These are phyloP conservation scores for Dysidea cf. avara DNA, from an alignment of 37 sponge, comb jelly and placozoan genomes.

Conservation along the genomic window DNA sequence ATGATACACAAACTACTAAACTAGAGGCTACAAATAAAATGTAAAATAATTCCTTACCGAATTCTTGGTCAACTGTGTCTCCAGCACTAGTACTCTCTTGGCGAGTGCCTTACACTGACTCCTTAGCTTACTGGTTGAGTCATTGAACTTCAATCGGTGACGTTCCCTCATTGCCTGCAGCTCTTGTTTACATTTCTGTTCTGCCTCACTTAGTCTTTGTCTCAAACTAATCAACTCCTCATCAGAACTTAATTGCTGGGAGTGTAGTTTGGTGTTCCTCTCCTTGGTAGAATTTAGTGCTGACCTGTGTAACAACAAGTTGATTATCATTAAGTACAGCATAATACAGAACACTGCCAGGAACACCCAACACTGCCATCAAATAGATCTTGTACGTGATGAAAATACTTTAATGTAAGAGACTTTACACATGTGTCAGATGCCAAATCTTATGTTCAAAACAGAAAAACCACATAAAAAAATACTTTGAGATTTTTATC, in stretches of 20 bases:
- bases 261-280: background rate
- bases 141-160: conserved; percentile 42
- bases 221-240: no score
- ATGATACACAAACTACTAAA: background rate
- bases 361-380: background rate
- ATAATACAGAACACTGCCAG: no score
- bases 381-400: no score
- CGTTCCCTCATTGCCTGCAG: conserved; percentile 52
- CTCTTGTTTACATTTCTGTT: conserved; percentile 12
- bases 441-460: no score
- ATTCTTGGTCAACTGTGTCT: conserved; percentile 34
- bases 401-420: no score
- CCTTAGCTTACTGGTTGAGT: conserved; percentile 51
- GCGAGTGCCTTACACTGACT: conserved; percentile 38
- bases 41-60: conserved; percentile 10
- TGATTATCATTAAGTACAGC: no score
- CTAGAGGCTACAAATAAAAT: background rate
- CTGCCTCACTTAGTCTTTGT: conserved; percentile 29
- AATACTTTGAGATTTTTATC: no score
- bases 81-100: conserved; percentile 25
- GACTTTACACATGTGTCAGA: no score
- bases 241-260: background rate
- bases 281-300: background rate
- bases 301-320: background rate
- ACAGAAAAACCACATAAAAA: no score